phyloP scores from a whole-genome alignment of 2,113 vertebrate species.

The Oenanthe melanoleuca region DNA sequence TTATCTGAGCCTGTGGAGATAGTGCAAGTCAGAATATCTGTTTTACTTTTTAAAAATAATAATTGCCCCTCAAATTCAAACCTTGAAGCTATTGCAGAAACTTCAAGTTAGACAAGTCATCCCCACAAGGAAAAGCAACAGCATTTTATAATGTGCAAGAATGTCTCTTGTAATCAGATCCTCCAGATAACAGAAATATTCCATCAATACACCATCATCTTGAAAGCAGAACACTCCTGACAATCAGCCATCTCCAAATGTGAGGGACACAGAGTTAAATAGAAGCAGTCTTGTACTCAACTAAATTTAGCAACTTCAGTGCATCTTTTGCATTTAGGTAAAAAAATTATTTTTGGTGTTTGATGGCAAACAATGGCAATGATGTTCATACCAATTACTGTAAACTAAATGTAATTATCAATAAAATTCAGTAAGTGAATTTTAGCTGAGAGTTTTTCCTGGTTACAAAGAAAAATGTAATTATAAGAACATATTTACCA shows the following conservation, averaged over 20 bases:
- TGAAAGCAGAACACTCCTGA: neutral
- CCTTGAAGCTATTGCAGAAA: neutral
- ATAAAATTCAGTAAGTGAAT: neutral
- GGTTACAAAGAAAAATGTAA: neutral
- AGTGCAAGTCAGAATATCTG: neutral
- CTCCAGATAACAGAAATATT: neutral
- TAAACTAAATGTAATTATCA: neutral
- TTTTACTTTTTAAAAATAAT: neutral
- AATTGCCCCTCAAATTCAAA: neutral
- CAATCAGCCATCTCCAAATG: neutral
- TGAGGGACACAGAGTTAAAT: neutral
- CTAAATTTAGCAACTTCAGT: neutral
- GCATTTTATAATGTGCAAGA: neutral
- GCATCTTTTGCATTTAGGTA: neutral
- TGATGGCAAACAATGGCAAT: neutral
- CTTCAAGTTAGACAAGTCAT: neutral
- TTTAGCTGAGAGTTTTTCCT: neutral
- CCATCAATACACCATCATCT: neutral
- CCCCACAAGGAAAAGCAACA: neutral
- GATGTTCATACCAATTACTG: neutral
- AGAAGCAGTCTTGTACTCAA: neutral
- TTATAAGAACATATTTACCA: neutral
- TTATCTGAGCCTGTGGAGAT: neutral
- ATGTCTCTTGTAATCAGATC: neutral
- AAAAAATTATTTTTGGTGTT: neutral